Conservation (phyloP, 2,113 vertebrate genomes). For the Mobula hypostoma region DNA sequence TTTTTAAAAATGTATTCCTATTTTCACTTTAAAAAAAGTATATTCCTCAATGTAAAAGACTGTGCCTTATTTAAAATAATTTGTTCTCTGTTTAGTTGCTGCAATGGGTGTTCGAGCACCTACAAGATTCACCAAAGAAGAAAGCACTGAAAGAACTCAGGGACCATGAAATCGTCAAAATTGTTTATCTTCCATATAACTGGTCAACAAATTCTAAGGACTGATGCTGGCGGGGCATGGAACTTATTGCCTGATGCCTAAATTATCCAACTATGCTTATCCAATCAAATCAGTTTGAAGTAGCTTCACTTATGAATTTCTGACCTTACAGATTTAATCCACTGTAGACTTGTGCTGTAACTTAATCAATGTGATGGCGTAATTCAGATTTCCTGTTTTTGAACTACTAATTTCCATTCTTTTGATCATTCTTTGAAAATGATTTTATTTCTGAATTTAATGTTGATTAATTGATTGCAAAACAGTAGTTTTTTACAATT, state of each 20-base stretch:
- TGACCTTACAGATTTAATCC: neutral
- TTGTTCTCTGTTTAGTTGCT: slow-evolving; percentile 51
- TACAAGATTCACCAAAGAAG: slow-evolving; percentile 62
- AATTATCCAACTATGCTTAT: neutral
- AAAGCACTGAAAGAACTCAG: slow-evolving; percentile 54
- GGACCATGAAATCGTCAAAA: slow-evolving; percentile 55
- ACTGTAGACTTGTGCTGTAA: too few species aligned
- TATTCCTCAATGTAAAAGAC: neutral
- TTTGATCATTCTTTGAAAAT: neutral
- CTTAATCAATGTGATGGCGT: neutral
- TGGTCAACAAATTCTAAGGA: slow-evolving; percentile 60
- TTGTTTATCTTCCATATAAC: slow-evolving; percentile 64
- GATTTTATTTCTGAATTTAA: neutral
- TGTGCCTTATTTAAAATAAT: neutral
- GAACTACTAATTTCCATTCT: neutral
- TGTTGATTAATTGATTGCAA: neutral
- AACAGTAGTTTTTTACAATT: neutral
- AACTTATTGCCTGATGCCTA: neutral
- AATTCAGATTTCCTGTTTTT: too few species aligned
- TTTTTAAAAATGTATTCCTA: too few species aligned
- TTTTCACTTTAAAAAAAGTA: too few species aligned
- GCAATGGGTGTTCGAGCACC: slow-evolving; percentile 63
- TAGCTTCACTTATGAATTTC: neutral
- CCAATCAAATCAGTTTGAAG: neutral
- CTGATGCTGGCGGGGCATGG: slow-evolving; percentile 44